phyloP scores from a whole-genome alignment of 2,797 vertebrate genomes.

The Clarias pachynema region DNA sequence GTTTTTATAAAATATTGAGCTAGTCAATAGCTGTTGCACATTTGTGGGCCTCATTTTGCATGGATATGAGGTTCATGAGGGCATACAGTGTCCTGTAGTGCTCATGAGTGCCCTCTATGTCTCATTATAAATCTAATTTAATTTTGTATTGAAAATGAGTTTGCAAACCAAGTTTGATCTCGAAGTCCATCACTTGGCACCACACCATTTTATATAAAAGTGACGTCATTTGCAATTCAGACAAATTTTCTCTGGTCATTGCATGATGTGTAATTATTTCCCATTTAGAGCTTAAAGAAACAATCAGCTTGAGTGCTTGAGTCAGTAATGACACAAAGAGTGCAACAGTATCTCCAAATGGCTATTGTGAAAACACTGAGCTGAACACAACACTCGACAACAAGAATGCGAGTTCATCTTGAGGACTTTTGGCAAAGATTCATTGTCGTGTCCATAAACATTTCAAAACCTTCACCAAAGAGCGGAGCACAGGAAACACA shows the following conservation, averaged over 20 bases:
- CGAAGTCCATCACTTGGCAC: no score
- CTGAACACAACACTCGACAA: neutral
- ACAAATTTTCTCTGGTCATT: neutral
- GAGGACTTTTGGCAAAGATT: neutral
- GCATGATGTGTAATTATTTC: neutral
- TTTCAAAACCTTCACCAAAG: neutral
- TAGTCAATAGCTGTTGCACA: neutral
- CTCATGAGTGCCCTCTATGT: neutral
- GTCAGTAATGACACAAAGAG: neutral
- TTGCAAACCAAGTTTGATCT: neutral
- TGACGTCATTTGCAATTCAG: neutral
- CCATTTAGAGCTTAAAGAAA: neutral
- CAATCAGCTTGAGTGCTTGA: neutral
- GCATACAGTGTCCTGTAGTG: neutral
- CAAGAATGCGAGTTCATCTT: neutral
- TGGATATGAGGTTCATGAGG: neutral
- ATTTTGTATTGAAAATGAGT: neutral
- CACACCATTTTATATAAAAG: neutral
- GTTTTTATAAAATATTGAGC: neutral
- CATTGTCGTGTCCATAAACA: neutral
- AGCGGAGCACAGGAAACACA: neutral
- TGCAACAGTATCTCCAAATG: neutral
- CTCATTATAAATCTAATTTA: neutral
- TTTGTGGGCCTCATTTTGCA: neutral
- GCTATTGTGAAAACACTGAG: neutral